phyloP scores from a whole-genome alignment of 2,113 vertebrate genomes.

The Polyodon spathula region DNA sequence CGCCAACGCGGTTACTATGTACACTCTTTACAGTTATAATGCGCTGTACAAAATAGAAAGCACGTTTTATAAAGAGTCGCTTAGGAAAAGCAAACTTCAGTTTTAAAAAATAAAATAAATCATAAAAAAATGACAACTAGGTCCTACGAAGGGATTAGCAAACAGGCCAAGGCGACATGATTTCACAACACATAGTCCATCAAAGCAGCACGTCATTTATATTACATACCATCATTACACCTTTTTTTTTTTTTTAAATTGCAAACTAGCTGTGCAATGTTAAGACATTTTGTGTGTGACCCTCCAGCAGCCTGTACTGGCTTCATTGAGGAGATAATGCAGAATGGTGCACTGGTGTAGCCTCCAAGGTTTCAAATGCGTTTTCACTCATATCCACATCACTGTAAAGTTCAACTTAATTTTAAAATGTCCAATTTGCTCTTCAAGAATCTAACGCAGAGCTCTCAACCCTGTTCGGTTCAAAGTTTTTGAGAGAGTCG shows the following conservation, averaged over 20 bases:
- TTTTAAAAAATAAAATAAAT: constrained; percentile 40
- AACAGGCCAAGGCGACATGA: constrained; percentile 61
- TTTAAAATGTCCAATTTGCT: not conserved
- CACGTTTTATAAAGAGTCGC: constrained; percentile 56
- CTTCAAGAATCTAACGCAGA: too few relatives aligned
- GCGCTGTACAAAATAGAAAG: constrained; percentile 59
- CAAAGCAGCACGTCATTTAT: constrained; percentile 52
- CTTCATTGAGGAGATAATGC: constrained; percentile 12
- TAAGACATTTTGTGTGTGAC: constrained; percentile 37
- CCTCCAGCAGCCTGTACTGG: constrained; percentile 61
- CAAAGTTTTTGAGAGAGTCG: too few relatives aligned
- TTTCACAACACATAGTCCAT: constrained; percentile 58
- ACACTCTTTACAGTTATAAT: constrained; percentile 57
- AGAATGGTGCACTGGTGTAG: not conserved
- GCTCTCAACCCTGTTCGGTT: too few relatives aligned
- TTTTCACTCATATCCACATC: not conserved
- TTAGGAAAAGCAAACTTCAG: constrained; percentile 42
- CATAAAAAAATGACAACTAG: constrained; percentile 28
- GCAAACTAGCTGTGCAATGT: constrained; percentile 49
- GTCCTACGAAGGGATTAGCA: constrained; percentile 44
- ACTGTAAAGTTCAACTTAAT: not conserved
- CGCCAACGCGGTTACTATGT: constrained; percentile 58
- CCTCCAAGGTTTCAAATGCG: not conserved
- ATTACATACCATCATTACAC: constrained; percentile 46
- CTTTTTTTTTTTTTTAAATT: constrained; percentile 25